Conservation (phyloP, 1,140 invertebrate genomes). For the Leguminivora glycinivorella region DNA sequence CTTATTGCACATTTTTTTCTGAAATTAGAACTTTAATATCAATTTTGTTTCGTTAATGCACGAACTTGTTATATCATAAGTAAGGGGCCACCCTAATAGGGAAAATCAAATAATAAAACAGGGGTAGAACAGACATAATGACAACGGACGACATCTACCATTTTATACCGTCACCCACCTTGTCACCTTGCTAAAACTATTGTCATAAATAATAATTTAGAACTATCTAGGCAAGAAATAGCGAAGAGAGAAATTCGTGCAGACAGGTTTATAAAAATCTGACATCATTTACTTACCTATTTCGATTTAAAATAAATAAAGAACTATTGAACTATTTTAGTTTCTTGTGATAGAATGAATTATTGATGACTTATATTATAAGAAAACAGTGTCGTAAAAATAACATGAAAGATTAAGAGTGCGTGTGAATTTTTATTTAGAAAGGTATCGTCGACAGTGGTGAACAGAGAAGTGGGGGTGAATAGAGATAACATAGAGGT, state of each 20-base stretch:
- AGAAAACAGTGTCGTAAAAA: neutral
- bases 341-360: neutral
- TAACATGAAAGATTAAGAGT: neutral
- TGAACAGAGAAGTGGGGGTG: too few species aligned
- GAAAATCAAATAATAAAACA: neutral
- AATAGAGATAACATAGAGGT: too few species aligned
- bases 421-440: neutral
- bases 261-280: slow-evolving; percentile 32
- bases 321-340: too few species aligned
- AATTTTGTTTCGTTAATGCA: neutral
- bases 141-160: neutral
- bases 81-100: neutral
- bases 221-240: slow-evolving; percentile 14
- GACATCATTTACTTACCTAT: slow-evolving; percentile 25
- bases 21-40: neutral
- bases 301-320: too few species aligned
- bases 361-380: neutral
- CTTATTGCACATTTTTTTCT: too few species aligned
- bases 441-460: too few species aligned
- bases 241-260: slow-evolving; percentile 5
- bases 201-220: neutral
- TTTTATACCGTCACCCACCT: slow-evolving; percentile 14
- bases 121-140: neutral
- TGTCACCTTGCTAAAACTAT: neutral
- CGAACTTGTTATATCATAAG: neutral